Evolutionary conservation across 2,113 vertebrate species (phyloP), one percentile per base, ranked within the genome.

Genomic region (Dasypus novemcinctus): DNA sequence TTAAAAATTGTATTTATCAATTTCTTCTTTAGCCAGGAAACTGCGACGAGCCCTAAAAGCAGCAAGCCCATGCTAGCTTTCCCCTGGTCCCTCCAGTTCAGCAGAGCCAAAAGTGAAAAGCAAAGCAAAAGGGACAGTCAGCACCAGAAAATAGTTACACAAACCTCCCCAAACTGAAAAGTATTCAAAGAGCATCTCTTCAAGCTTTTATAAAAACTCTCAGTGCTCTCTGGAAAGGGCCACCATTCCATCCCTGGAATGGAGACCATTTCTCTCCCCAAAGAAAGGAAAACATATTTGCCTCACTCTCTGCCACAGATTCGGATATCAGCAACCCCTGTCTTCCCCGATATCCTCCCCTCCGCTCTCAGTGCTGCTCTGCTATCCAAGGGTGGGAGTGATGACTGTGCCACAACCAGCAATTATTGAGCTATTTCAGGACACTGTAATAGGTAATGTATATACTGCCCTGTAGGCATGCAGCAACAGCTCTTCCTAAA

Each of bases 21-120:
- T 57, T 94, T 82, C 85, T 68, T 82, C 43, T 97, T 92, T 71
- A 93, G 59, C 64, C 18, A 59, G 31, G 84, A 93, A 93, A 14
- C 46, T 80, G 52, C 64, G 15, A 76, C 20, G 15, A 90, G 41
- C 27, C 46, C 46, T 88, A 29, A 90, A 29, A 90, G 78, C n/a
- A 78, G 27, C 14, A 71, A 80, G 63, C 57, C 41, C 49, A 10
- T 57, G 38, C 66, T n/a, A 82, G 25, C 57, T 75, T n/a, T 89
- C n/a, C 31, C 49, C 21, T 41, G 33, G 17, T 13, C 52, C 29
- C 31, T 81, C 61, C 23, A 33, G 33, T 9, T 95, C 84, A 38
- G 0, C 38, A 36, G 52, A 91, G 88, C 41, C 59, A n/a, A 87
- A 69, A 71, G 13, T 87, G 29, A 52, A 71, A 68, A 61, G 25